Conservation (phyloP, 2,888 invertebrate genomes). For the Dromius quadrimaculatus region DNA sequence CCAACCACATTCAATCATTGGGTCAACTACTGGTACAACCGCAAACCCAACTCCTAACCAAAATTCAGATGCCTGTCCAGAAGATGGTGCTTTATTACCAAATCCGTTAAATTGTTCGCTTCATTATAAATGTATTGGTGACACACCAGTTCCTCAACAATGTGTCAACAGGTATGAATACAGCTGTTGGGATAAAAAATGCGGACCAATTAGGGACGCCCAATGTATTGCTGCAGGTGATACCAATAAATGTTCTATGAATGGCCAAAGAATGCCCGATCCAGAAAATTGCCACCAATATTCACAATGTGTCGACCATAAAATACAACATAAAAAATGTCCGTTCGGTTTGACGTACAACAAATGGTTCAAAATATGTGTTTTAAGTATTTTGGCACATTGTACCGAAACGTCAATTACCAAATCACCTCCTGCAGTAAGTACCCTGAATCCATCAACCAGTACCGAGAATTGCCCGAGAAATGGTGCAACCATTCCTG, state of each 20-base stretch:
- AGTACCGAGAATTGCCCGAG: conserved; percentile 27
- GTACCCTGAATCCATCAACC: not conserved
- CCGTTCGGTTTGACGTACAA: conserved; percentile 1
- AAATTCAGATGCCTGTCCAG: not conserved
- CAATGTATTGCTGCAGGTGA: not conserved
- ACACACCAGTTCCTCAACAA: not conserved
- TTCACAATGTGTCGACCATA: conserved; percentile 14
- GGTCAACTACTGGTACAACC: not conserved
- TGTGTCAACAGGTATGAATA: conserved; percentile 11
- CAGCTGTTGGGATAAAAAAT: conserved; percentile 17
- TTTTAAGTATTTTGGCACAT: not conserved
- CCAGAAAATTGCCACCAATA: conserved; percentile 23
- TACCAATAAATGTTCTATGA: conserved; percentile 1
- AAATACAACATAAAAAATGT: conserved; percentile 1
- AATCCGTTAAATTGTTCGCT: conserved; percentile 16
- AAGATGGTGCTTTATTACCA: conserved; percentile 7
- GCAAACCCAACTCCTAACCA: not conserved
- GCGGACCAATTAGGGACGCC: not conserved
- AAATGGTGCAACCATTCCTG: not conserved
- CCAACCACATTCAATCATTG: not conserved
- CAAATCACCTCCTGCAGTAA: not conserved
- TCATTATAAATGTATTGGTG: conserved; percentile 9
- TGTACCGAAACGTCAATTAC: conserved; percentile 9
- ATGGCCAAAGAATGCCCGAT: conserved; percentile 18
- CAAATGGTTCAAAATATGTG: conserved; percentile 37